These are phyloP conservation scores for Willowsia nigromaculata DNA, from an alignment of 2,888 invertebrate species.

Conservation along the genomic window DNA sequence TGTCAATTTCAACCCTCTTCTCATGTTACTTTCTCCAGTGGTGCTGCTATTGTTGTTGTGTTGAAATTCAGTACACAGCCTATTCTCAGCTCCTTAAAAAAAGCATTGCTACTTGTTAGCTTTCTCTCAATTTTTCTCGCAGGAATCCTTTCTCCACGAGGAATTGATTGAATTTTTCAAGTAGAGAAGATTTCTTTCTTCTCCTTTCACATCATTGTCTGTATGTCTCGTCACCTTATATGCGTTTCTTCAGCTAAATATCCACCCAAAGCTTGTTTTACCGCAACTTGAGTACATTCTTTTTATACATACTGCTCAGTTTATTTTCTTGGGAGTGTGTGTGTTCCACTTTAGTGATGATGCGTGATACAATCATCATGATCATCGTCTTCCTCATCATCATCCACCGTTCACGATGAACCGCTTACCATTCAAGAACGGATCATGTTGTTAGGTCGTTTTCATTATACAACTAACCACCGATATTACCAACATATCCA, in stretches of 20 bases:
- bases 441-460: slow-evolving; percentile 3
- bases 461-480: slow-evolving; percentile 6
- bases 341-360: slow-evolving; percentile 45
- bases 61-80: not conserved
- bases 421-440: too few relatives aligned
- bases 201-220: too few relatives aligned
- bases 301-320: not conserved
- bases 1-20: slow-evolving; percentile 17
- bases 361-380: slow-evolving; percentile 36
- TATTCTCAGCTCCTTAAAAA: slow-evolving; percentile 4
- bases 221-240: not conserved
- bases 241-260: not conserved
- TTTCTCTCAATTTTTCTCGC: not conserved
- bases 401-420: too few relatives aligned
- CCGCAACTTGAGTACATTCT: not conserved
- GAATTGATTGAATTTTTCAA: not conserved
- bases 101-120: slow-evolving; percentile 10
- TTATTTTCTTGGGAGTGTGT: not conserved
- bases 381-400: not conserved
- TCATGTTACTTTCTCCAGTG: not conserved
- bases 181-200: not conserved
- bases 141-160: not conserved
- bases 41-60: not conserved
- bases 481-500: not conserved
- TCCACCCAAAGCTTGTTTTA: not conserved